Percentiles rank a stretch among this genome's conserved stretches.
Evolutionary conservation across 2,888 invertebrate genomes (phyloP).

Genomic region (Pollenia angustigena): DNA sequence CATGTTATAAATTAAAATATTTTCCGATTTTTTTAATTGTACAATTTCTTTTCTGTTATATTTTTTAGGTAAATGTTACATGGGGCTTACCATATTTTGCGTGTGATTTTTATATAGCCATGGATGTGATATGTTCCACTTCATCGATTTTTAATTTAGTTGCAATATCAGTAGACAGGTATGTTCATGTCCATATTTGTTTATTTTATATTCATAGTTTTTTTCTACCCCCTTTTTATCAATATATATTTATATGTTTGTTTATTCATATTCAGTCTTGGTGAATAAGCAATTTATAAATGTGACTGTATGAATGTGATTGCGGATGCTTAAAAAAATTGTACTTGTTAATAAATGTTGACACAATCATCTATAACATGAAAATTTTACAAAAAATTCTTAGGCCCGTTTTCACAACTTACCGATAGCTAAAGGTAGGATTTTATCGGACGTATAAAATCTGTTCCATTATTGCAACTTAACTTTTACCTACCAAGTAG

Average conservation of each 20-base stretch:
- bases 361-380: slow-evolving; percentile 27
- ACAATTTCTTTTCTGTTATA: slow-evolving; percentile 44
- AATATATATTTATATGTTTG: not conserved
- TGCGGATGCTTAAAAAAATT: slow-evolving; percentile 20
- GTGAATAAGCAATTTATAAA: slow-evolving; percentile 12
- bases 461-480: too few species aligned
- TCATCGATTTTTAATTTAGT: slow-evolving; percentile 99
- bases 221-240: not conserved
- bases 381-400: not conserved
- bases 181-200: slow-evolving; percentile 80
- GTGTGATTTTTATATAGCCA: slow-evolving; percentile 98
- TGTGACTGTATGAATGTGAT: not conserved
- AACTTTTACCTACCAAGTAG: too few species aligned
- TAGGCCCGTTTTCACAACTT: too few species aligned
- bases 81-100: slow-evolving; percentile 96
- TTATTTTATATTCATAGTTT: slow-evolving; percentile 4
- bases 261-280: slow-evolving; percentile 28
- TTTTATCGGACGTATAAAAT: too few species aligned
- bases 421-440: too few species aligned
- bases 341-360: slow-evolving; percentile 57
- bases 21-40: slow-evolving; percentile 45
- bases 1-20: not conserved
- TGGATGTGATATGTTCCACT: slow-evolving; percentile 98
- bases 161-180: slow-evolving; percentile 99
- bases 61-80: slow-evolving; percentile 89